Evolutionary conservation across 2,888 invertebrate species (phyloP).

Genomic region (Amaurobius ferox): DNA sequence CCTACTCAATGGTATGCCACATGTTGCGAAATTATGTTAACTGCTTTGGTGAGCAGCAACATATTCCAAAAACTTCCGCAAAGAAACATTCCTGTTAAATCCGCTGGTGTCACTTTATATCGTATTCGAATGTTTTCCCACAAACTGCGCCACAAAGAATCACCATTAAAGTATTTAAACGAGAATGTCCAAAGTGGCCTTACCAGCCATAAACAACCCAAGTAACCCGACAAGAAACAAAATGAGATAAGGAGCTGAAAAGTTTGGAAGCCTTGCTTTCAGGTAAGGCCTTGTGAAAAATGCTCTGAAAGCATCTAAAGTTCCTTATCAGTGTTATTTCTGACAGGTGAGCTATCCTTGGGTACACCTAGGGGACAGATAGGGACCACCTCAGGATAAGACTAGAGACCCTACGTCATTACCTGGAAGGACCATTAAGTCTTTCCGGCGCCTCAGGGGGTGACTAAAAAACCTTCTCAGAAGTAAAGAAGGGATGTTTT

Average conservation of each 20-base stretch:
- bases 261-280: background rate
- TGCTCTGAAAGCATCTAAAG: background rate
- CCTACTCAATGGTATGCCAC: no score
- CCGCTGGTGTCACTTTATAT: no score
- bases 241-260: background rate
- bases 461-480: background rate
- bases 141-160: background rate
- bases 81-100: no score
- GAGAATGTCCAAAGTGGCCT: background rate
- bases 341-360: constrained; percentile 39
- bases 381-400: background rate
- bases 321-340: constrained; percentile 27
- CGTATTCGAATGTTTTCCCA: background rate
- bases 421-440: constrained; percentile 11
- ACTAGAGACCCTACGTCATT: constrained; percentile 1
- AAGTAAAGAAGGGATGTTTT: background rate
- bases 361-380: constrained; percentile 25
- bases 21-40: no score
- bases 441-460: constrained; percentile 11
- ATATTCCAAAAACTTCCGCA: no score
- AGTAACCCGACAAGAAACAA: background rate
- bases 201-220: constrained; percentile 8
- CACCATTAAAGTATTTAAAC: background rate
- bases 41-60: no score
- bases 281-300: constrained; percentile 20